Evolutionary conservation across 1,140 invertebrate species (phyloP), one percentile per base, ranked within the genome.

Genomic region (Trissolcus basalis): DNA sequence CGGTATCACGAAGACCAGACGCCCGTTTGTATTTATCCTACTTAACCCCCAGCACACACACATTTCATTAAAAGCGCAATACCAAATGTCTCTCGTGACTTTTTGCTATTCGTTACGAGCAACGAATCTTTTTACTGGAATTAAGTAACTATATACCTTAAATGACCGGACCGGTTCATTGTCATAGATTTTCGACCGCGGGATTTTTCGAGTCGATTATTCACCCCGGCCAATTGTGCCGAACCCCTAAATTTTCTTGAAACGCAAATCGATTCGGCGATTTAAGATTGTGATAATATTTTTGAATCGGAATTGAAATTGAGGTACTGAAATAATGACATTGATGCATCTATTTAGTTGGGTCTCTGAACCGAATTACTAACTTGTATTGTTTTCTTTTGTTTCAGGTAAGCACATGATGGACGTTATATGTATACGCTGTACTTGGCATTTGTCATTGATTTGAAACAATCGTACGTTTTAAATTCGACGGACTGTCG

Each of bases 21-120:
- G 15, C 50, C 19, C 19, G 19, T 65, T 78, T 67, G 59, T 78
- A 72, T 67, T 69, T 74, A 77, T 75, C 59, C 73, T 79, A 81
- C 83, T 84, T 84, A 83, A 81, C 77, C 69, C 70, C 63, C 53
- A 71, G 49, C 63, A 64, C 68, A 77, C 68, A 77, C 69, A 77
- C 75, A 69, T 56, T 61, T 58, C 63, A 63, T 60, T 64, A 73
- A 70, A 70, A 74, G 71, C 77, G 65, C 70, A 69, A 73, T 70
- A 70, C 49, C 65, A 54, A 64, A 55, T 65, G 63, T 59, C 54
- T 78, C 45, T 48, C 70, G 69, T 72, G 60, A 72, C 69, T 70
- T 64, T 72, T 59, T 64, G 69, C 60, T 53, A 64, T 72, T 72
- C 41, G 69, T 64, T 61, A 70, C 51, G 33, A 16, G 47, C 67